phyloP scores from a whole-genome alignment of 2,113 vertebrate species.

The Chrysemys picta region DNA sequence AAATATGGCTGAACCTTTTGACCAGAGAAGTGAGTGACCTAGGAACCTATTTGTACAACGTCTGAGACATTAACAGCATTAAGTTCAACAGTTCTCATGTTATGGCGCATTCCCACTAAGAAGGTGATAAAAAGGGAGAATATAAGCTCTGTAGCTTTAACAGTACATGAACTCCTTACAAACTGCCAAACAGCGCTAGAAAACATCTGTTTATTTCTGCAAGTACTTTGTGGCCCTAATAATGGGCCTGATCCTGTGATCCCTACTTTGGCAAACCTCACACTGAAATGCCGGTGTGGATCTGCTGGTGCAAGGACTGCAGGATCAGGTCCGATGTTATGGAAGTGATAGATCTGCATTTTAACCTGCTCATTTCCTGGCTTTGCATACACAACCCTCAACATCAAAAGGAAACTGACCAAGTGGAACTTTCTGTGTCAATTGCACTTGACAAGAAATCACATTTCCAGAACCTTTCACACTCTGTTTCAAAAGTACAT shows the following conservation, averaged over 20 bases:
- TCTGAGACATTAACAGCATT: neutral
- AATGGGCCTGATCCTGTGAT: neutral
- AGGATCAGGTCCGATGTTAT: neutral
- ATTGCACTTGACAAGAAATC: neutral
- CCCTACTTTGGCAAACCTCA: neutral
- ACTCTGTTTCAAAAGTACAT: neutral
- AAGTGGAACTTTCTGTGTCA: neutral
- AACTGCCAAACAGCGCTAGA: rapidly evolving
- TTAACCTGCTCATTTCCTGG: conserved; percentile 16
- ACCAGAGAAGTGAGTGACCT: neutral
- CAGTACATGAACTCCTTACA: neutral
- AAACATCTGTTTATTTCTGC: neutral
- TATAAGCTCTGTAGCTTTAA: neutral
- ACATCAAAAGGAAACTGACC: neutral
- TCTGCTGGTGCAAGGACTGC: rapidly evolving
- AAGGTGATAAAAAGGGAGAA: neutral
- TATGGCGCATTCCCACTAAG: neutral
- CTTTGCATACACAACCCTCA: rapidly evolving
- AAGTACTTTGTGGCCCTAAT: neutral
- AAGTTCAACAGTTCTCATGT: neutral
- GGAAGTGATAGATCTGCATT: neutral
- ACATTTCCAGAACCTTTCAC: rapidly evolving
- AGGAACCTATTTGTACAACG: neutral
- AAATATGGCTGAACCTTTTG: neutral
- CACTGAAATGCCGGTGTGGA: neutral